Base-by-base conservation (phyloP, 2,888 invertebrate species). In the Cyaniris semiargus region DNA sequence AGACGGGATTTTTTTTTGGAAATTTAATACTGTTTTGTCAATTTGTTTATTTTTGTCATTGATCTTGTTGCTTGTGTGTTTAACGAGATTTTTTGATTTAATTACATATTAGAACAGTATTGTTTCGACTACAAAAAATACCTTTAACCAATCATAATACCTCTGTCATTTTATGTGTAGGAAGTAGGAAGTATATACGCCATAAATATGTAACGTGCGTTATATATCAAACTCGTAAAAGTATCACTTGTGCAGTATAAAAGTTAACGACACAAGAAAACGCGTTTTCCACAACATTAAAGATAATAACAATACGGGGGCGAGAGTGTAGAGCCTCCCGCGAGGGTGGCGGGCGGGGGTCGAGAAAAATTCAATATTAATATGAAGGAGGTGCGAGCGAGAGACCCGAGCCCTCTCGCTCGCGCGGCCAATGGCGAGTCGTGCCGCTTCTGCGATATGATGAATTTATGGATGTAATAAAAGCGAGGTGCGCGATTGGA, bases 401-500 rank as follows among this genome's bases (percentile, higher is more conserved):
- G 95, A 95, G 83, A 84, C 85, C 90, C 90, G 87, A 79, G 84
- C 81, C 91, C 91, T 94, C 94, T 91, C 91, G 84, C 88, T 94
- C 87, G 87, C 92, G 87, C 93, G 93, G 91, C 94, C 94, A 94
- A 94, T 94, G 93, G 94, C 92, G 92, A 93, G 90, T 88, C 85
- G 87, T 87, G 90, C 89, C 87, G 89, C 87, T 87, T 88, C 88
- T 93, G 91, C 93, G 95, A 95, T 95, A 95, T 96, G 95, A 96
- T 95, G 95, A 95, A 96, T 96, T 96, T 96, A 96, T 96, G 96
- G 96, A 96, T 96, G 96, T 96, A 96, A 96, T 96, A 96, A 95
- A 95, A 95, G 93, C 93, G 94, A 92, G 94, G 94, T 93, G 91
- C 94, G 94, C 94, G 94, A 96, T 96, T 96, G 96, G 96, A 94